A percentile compares a stretch with the other conserved stretches of the same genome.
Conservation (phyloP, 2,888 invertebrate genomes). For the Argyra leucocephala region DNA sequence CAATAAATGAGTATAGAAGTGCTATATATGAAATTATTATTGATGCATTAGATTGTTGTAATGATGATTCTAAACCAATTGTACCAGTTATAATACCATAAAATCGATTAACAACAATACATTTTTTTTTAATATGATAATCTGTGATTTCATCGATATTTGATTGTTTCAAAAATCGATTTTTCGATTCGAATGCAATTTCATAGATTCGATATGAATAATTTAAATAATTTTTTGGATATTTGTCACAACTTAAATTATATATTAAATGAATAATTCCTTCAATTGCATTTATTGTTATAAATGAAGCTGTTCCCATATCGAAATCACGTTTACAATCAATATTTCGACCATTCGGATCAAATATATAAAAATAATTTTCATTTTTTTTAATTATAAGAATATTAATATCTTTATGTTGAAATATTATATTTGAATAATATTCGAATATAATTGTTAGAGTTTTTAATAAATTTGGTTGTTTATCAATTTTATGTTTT, state of each 20-base stretch:
- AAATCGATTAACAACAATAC: constrained; percentile 34
- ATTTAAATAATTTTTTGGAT: constrained; percentile 24
- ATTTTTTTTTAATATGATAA: constrained; percentile 27
- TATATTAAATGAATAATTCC: constrained; percentile 37
- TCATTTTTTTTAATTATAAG: constrained; percentile 47
- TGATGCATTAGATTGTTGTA: constrained; percentile 46
- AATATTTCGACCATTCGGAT: constrained; percentile 45
- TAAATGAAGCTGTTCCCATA: constrained; percentile 48
- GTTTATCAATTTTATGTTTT: constrained; percentile 29
- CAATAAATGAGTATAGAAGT: constrained; percentile 56
- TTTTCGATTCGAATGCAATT: constrained; percentile 28
- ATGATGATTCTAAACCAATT: constrained; percentile 33
- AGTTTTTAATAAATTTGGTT: constrained; percentile 35
- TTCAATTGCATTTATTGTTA: constrained; percentile 32
- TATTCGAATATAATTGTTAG: constrained; percentile 33
- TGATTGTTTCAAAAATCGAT: constrained; percentile 32
- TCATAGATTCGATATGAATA: constrained; percentile 33
- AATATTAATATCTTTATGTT: constrained; percentile 30
- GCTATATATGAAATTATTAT: constrained; percentile 51
- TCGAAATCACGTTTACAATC: constrained; percentile 31
- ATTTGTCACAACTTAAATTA: constrained; percentile 29
- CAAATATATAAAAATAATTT: constrained; percentile 51
- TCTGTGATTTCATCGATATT: constrained; percentile 21
- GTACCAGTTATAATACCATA: constrained; percentile 36
- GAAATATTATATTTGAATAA: constrained; percentile 32